Conservation (phyloP, 1,140 invertebrate genomes). For the Bombus huntii region DNA sequence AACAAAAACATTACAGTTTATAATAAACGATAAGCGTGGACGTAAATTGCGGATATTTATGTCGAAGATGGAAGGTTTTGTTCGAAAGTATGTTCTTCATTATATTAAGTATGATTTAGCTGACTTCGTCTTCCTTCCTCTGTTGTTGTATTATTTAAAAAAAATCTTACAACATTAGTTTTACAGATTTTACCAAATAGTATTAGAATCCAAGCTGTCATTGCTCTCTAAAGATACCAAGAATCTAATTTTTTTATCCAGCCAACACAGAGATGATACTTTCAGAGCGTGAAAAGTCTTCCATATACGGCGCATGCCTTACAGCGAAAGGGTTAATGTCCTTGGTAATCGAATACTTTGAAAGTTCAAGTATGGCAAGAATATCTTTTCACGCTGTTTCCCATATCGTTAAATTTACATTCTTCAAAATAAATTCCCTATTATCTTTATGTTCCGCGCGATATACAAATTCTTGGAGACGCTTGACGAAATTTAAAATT, state of each 20-base stretch:
- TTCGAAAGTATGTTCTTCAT: no score
- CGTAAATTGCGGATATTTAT: neutral
- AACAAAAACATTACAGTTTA: neutral
- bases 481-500: no score
- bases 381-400: neutral
- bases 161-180: no score
- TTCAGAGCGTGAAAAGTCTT: constrained; percentile 4
- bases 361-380: constrained; percentile 21
- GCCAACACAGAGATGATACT: neutral
- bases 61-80: no score
- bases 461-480: no score
- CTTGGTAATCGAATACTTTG: constrained; percentile 20
- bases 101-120: no score
- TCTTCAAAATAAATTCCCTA: neutral
- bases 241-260: neutral
- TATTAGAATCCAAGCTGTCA: neutral
- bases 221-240: neutral
- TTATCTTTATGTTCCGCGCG: neutral
- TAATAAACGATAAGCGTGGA: neutral
- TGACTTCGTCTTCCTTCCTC: no score
- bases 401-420: neutral
- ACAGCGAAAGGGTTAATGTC: constrained; percentile 21
- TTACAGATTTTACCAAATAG: no score
- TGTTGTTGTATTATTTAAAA: no score
- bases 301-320: neutral